These are phyloP conservation scores for Micronisus gabar DNA, from an alignment of 2,113 vertebrate genomes.

Conservation along the genomic window DNA sequence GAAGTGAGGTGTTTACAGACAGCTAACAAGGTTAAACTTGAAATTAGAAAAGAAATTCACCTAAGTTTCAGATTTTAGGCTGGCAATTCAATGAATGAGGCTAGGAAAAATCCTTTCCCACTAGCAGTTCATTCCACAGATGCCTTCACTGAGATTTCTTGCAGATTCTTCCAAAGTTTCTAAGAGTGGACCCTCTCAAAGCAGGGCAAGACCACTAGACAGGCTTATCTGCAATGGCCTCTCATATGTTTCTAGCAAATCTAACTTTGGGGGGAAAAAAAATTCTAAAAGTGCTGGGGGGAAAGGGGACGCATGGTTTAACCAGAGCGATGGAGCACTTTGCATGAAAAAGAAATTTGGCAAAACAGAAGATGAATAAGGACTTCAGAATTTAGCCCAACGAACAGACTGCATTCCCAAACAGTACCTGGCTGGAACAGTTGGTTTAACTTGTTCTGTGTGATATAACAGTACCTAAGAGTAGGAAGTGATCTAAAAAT, in stretches of 20 bases:
- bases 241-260: background rate
- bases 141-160: background rate
- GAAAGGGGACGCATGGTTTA: background rate
- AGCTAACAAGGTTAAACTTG: background rate
- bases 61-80: background rate
- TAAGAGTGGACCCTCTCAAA: background rate
- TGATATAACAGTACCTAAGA: background rate
- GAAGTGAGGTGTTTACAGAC: background rate
- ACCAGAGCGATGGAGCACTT: background rate
- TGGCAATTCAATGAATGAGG: background rate
- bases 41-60: background rate
- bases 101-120: background rate
- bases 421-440: background rate
- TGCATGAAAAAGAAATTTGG: background rate
- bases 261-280: background rate
- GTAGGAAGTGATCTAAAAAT: conserved; percentile 17
- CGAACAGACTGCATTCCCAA: background rate
- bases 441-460: conserved; percentile 9
- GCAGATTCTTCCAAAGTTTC: background rate
- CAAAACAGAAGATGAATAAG: background rate
- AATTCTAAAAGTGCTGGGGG: background rate
- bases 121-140: background rate
- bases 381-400: background rate
- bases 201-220: background rate
- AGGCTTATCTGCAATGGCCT: background rate